Conservation (phyloP, 2,888 invertebrate genomes). For the Helicoverpa assulta region DNA sequence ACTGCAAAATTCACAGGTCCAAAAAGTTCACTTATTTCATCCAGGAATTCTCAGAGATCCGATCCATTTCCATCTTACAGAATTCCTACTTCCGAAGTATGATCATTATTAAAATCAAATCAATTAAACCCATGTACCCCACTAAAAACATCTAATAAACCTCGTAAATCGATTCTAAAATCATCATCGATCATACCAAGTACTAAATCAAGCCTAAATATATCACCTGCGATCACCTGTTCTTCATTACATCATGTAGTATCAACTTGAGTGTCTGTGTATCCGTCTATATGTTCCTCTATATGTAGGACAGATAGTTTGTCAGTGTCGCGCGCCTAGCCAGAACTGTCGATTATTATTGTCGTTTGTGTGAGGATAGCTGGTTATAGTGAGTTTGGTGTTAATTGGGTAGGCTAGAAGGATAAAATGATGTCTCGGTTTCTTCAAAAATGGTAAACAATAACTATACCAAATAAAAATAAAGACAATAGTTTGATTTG, state of each 20-base stretch:
- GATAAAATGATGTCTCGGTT: too few relatives aligned
- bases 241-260: slow-evolving; percentile 44
- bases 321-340: slow-evolving; percentile 46
- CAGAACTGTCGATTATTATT: slow-evolving; percentile 58
- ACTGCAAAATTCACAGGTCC: too few relatives aligned
- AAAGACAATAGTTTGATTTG: too few relatives aligned
- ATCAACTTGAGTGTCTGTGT: slow-evolving; percentile 18
- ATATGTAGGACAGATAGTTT: slow-evolving; percentile 36
- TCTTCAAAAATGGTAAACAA: too few relatives aligned
- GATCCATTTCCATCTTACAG: too few relatives aligned
- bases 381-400: not conserved
- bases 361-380: slow-evolving; percentile 36
- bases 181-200: slow-evolving; percentile 23
- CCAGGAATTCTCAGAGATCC: not conserved
- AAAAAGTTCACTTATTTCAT: too few relatives aligned
- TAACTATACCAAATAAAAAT: too few relatives aligned
- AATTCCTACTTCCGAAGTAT: not conserved
- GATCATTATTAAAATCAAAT: not conserved
- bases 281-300: slow-evolving; percentile 5
- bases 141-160: not conserved
- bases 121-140: not conserved
- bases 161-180: slow-evolving; percentile 36
- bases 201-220: slow-evolving; percentile 53
- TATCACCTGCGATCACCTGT: slow-evolving; percentile 52
- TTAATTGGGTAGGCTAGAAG: slow-evolving; percentile 1